Percentiles rank a stretch among this genome's conserved stretches.
Conservation (phyloP, 2,888 invertebrate genomes). For the Celastrina argiolus region DNA sequence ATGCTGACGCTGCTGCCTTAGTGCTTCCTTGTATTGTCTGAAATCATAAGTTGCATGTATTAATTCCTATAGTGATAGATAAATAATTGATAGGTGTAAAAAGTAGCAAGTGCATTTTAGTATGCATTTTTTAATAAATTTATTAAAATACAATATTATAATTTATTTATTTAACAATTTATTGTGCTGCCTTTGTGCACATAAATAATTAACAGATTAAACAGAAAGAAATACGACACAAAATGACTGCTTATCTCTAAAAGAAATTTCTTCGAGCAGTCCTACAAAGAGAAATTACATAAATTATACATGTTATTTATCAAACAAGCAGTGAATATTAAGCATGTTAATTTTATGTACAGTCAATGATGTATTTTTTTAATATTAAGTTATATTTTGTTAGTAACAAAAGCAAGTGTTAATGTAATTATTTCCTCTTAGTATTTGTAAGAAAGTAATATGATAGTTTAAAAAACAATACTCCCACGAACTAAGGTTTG, state of each 20-base stretch:
- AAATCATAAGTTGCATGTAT: conserved; percentile 37
- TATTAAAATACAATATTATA: neutral
- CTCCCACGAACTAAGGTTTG: neutral
- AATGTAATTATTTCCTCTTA: no score
- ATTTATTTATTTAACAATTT: no score
- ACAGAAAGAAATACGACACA: no score
- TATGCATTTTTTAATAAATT: neutral
- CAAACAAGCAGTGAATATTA: neutral
- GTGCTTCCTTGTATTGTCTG: conserved; percentile 93
- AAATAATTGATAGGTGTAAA: neutral
- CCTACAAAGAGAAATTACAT: no score
- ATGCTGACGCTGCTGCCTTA: conserved; percentile 89
- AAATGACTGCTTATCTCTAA: no score
- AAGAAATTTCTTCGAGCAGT: no score
- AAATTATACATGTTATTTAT: neutral
- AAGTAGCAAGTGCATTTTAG: neutral
- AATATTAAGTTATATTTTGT: neutral
- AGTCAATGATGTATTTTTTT: no score
- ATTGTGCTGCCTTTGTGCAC: no score
- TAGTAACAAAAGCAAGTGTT: neutral
- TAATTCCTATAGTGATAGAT: neutral
- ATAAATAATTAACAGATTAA: no score
- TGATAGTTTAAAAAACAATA: neutral
- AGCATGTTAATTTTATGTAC: neutral
- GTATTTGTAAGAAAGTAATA: no score